Conservation (phyloP, 2,113 vertebrate genomes). For the Mesembrinibis cayennensis region DNA sequence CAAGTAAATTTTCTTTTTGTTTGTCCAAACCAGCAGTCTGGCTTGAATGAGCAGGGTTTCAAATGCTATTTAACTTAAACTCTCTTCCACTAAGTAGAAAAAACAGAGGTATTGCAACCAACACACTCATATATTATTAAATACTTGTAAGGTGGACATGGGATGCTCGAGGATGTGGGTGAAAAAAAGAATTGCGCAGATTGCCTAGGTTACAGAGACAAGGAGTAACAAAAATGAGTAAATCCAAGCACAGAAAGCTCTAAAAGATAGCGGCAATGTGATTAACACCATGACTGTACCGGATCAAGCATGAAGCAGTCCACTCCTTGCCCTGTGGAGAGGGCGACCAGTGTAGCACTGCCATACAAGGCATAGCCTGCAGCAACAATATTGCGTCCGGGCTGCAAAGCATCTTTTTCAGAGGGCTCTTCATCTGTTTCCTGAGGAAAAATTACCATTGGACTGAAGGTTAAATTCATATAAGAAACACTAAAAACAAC, state of each 20-base stretch:
- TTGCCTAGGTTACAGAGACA: background rate
- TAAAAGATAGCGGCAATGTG: background rate
- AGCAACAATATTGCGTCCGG: slow-evolving; percentile 87
- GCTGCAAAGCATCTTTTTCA: slow-evolving; percentile 88
- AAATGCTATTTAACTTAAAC: background rate
- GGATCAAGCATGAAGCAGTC: slow-evolving; percentile 97
- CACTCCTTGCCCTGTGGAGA: slow-evolving; percentile 91
- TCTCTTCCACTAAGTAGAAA: background rate
- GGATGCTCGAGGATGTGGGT: background rate
- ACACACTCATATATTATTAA: background rate
- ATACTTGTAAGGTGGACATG: background rate
- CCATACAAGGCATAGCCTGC: slow-evolving; percentile 95
- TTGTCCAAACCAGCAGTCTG: background rate
- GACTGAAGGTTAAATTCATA: background rate
- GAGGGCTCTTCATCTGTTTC: slow-evolving; percentile 80
- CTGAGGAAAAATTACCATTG: slow-evolving; percentile 46
- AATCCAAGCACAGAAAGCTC: background rate
- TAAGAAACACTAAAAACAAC: background rate
- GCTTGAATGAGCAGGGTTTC: background rate
- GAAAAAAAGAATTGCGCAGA: background rate
- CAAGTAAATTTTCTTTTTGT: background rate
- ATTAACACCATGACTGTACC: slow-evolving; percentile 69
- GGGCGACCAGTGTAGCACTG: slow-evolving; percentile 91
- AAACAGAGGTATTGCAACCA: background rate
- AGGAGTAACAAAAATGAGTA: background rate